A percentile compares a stretch with the other conserved stretches of the same genome.
Evolutionary conservation across 2,888 invertebrate species (phyloP).

Genomic region (Napeogenes inachia): DNA sequence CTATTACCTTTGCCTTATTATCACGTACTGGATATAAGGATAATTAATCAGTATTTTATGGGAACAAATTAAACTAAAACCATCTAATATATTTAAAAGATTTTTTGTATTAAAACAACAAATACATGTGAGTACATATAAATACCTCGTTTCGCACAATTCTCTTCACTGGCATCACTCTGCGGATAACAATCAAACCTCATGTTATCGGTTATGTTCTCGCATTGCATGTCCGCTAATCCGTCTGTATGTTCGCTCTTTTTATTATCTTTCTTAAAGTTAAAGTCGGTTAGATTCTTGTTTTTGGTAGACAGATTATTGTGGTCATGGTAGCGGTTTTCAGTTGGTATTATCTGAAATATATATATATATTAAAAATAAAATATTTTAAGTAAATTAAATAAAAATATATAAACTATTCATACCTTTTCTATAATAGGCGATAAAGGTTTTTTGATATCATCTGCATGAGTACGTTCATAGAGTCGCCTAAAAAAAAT

Average conservation of each 20-base stretch:
- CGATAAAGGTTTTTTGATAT: conserved; percentile 54
- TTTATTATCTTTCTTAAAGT: conserved; percentile 41
- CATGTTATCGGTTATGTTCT: conserved; percentile 58
- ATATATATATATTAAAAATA: too few relatives aligned
- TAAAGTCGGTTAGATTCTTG: conserved; percentile 44
- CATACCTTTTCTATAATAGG: conserved; percentile 62
- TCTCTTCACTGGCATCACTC: conserved; percentile 61
- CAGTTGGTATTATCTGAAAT: conserved; percentile 36
- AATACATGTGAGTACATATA: neutral
- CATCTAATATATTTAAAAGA: too few relatives aligned
- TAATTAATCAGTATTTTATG: too few relatives aligned
- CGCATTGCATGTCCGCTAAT: conserved; percentile 59
- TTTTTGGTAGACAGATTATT: conserved; percentile 72
- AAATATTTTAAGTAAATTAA: conserved; percentile 1
- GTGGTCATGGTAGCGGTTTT: conserved; percentile 71
- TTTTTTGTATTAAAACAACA: too few relatives aligned
- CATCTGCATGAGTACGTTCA: conserved; percentile 69
- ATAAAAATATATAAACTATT: too few relatives aligned
- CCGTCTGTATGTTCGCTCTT: conserved; percentile 49
- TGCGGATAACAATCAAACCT: conserved; percentile 86
- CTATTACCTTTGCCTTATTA: too few relatives aligned
- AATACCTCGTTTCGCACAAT: conserved; percentile 78
- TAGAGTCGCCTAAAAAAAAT: conserved; percentile 56
- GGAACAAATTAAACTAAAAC: too few relatives aligned
- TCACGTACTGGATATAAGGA: too few relatives aligned